Percentiles rank a stretch among this genome's conserved stretches.
phyloP scores from a whole-genome alignment of 1,140 invertebrate genomes.

The Ceratitis capitata region DNA sequence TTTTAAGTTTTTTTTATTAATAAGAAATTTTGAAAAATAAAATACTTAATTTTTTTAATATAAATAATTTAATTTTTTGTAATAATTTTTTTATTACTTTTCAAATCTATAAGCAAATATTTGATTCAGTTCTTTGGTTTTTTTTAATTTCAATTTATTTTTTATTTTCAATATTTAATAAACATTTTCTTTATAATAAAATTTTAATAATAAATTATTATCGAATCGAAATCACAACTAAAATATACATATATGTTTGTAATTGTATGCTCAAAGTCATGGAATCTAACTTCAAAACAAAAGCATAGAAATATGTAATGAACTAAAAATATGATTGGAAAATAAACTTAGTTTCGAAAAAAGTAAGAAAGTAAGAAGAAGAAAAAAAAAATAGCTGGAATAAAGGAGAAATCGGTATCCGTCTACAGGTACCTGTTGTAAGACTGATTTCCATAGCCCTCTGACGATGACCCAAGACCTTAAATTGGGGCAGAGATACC shows the following conservation, averaged over 20 bases:
- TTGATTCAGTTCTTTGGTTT: neutral
- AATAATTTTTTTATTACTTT: neutral
- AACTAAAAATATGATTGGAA: neutral
- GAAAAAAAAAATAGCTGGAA: conserved; percentile 32
- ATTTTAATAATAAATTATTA: conserved; percentile 22
- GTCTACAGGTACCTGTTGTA: conserved; percentile 84
- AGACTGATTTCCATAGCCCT: conserved; percentile 91
- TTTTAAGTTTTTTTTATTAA: neutral
- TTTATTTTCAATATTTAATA: neutral
- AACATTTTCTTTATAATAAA: neutral
- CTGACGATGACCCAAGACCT: conserved; percentile 88
- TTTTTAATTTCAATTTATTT: neutral
- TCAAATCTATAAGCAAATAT: too few species aligned
- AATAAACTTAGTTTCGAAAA: conserved; percentile 37
- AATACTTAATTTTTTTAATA: neutral
- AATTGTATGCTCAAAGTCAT: conserved; percentile 9
- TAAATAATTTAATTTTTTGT: neutral
- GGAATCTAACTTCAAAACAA: conserved; percentile 1
- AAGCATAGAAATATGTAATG: neutral
- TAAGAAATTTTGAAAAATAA: conserved; percentile 21
- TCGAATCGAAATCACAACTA: conserved; percentile 1
- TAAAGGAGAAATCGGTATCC: conserved; percentile 62
- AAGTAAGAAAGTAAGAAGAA: too few species aligned
- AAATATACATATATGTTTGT: too few species aligned
- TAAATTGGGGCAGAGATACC: conserved; percentile 94